Evolutionary conservation across 2,797 vertebrate genomes (phyloP).

Genomic region (Myiotriccus ornatus): DNA sequence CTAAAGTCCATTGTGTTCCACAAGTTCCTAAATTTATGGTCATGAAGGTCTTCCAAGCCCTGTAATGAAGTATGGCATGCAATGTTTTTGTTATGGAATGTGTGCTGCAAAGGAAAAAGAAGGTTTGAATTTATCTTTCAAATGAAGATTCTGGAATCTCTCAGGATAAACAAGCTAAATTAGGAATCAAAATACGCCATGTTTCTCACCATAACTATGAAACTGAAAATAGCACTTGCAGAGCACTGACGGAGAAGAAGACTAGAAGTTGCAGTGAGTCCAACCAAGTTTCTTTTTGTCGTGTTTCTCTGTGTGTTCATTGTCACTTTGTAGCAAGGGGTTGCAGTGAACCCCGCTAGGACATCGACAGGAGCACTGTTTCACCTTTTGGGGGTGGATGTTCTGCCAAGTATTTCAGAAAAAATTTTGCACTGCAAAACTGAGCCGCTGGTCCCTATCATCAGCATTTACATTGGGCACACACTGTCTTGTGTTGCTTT

Average conservation of each 20-base stretch:
- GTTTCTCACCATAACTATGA: slow-evolving; percentile 50
- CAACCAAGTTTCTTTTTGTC: not conserved
- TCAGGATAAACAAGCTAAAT: slow-evolving; percentile 54
- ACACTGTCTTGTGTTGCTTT: not conserved
- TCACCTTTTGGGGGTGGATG: not conserved
- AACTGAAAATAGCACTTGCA: slow-evolving; percentile 31
- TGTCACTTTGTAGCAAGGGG: not conserved
- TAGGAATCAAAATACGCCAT: slow-evolving; percentile 46
- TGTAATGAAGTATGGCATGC: slow-evolving; percentile 42
- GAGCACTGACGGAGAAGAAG: not conserved
- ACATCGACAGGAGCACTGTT: not conserved
- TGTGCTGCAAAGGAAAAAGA: slow-evolving; percentile 41
- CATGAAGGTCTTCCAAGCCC: slow-evolving; percentile 57
- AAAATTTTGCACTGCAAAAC: not conserved
- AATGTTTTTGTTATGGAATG: slow-evolving; percentile 57
- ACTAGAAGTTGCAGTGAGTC: not conserved
- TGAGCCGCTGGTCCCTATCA: not conserved
- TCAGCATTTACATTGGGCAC: accelerated
- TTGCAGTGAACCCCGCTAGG: not conserved
- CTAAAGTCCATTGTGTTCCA: slow-evolving; percentile 62
- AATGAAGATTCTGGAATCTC: slow-evolving; percentile 37
- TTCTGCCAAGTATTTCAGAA: not conserved
- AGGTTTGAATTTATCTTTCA: slow-evolving; percentile 58
- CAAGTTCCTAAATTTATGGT: slow-evolving; percentile 64
- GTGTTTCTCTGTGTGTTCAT: not conserved